A percentile compares a stretch with the other conserved stretches of the same genome.
phyloP scores from a whole-genome alignment of 1,140 invertebrate genomes.

The Oreohelix idahoensis region DNA sequence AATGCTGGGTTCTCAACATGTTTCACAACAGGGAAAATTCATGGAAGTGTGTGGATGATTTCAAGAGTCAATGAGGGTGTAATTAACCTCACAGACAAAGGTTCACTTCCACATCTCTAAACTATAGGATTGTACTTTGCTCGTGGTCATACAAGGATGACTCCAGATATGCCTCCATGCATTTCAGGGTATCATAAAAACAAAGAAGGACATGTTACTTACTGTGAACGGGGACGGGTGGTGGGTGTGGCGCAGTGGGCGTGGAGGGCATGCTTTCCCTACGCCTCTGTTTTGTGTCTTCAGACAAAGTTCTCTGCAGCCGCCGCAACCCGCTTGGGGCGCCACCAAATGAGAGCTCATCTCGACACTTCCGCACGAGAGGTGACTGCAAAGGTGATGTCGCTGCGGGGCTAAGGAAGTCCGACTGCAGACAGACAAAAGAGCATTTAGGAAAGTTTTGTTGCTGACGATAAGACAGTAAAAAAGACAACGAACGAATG shows the following conservation, averaged over 20 bases:
- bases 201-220: slow-evolving; percentile 46
- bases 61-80: too few species aligned
- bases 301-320: slow-evolving; percentile 72
- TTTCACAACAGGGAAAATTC: too few species aligned
- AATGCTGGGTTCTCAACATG: too few species aligned
- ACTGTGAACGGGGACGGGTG: slow-evolving; percentile 57
- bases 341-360: slow-evolving; percentile 63
- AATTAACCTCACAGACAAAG: too few species aligned
- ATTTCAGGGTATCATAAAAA: too few species aligned
- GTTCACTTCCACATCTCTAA: too few species aligned
- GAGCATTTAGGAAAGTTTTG: not conserved
- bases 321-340: slow-evolving; percentile 65
- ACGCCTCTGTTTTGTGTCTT: slow-evolving; percentile 69
- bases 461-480: not conserved
- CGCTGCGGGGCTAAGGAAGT: slow-evolving; percentile 56
- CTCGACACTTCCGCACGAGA: slow-evolving; percentile 55
- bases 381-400: slow-evolving; percentile 61
- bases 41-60: too few species aligned
- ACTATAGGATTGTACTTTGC: too few species aligned
- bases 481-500: too few species aligned
- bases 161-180: too few species aligned
- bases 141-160: too few species aligned
- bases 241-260: slow-evolving; percentile 53
- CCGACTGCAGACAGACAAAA: slow-evolving; percentile 55
- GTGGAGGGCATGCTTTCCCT: slow-evolving; percentile 72